Evolutionary conservation across 1,140 invertebrate species (phyloP).

Genomic region (Magallana angulata): DNA sequence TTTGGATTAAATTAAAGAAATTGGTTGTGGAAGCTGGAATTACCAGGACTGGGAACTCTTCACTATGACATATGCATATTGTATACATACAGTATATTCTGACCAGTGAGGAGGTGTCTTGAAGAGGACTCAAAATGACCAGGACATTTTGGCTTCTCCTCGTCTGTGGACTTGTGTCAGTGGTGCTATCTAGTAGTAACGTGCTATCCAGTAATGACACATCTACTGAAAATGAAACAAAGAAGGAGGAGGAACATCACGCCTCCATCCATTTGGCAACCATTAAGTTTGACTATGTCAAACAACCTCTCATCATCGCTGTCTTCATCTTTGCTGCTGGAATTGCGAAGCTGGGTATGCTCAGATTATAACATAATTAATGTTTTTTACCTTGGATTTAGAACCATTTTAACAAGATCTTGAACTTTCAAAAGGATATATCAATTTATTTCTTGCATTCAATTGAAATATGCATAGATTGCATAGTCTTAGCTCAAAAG

Average conservation of each 20-base stretch:
- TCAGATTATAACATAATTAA: neutral
- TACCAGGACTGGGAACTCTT: too few relatives aligned
- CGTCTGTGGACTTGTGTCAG: neutral
- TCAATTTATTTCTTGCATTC: too few relatives aligned
- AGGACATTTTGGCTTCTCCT: neutral
- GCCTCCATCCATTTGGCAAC: constrained; percentile 69
- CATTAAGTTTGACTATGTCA: constrained; percentile 65
- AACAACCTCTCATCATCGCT: constrained; percentile 68
- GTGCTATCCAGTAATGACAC: neutral
- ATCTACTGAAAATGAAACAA: neutral
- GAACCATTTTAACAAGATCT: too few relatives aligned
- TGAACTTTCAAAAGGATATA: too few relatives aligned
- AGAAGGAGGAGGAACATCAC: neutral
- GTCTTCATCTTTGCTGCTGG: constrained; percentile 70
- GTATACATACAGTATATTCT: too few relatives aligned
- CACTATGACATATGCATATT: too few relatives aligned
- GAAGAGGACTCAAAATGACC: neutral
- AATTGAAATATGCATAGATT: too few relatives aligned
- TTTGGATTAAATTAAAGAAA: too few relatives aligned
- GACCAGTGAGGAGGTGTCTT: neutral
- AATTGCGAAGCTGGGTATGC: constrained; percentile 71
- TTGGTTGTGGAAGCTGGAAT: too few relatives aligned
- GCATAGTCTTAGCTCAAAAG: too few relatives aligned
- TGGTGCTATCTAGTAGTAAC: neutral
- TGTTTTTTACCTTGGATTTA: too few relatives aligned